Evolutionary conservation across 2,113 vertebrate species (phyloP).

Genomic region (Daboia siamensis): DNA sequence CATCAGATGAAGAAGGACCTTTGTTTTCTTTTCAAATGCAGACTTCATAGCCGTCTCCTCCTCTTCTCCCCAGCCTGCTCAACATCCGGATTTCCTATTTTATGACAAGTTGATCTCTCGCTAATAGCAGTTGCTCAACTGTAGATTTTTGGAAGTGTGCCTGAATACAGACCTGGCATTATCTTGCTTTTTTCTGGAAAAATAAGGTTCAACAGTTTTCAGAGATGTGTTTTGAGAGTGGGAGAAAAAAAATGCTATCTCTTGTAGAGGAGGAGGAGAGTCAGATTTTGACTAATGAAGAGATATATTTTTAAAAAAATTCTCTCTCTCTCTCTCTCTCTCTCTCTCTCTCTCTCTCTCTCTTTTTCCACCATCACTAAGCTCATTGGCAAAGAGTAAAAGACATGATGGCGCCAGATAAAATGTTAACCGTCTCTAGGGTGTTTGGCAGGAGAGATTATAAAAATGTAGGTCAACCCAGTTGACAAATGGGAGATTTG

Average conservation of each 20-base stretch:
- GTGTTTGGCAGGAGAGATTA: accelerated
- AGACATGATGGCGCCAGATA: neutral
- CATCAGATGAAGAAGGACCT: neutral
- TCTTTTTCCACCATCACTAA: neutral
- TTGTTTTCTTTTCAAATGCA: neutral
- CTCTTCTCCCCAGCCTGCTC: neutral
- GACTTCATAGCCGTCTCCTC: neutral
- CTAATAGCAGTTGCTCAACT: neutral
- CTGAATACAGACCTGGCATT: neutral
- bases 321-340: too few species aligned
- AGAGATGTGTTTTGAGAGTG: neutral
- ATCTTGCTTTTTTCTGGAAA: neutral
- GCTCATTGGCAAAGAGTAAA: accelerated
- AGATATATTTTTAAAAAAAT: neutral
- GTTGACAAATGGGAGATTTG: accelerated
- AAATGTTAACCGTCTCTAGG: accelerated
- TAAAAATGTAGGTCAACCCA: accelerated
- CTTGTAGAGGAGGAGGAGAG: neutral
- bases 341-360: neutral
- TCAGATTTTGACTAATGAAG: accelerated
- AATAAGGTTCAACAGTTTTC: neutral
- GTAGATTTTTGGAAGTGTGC: neutral
- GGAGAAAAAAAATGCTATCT: neutral
- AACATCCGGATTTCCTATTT: neutral
- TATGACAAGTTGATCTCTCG: neutral